These are phyloP conservation scores for Danio albolineatus DNA, from an alignment of 2,797 vertebrate species.

Conservation along the genomic window DNA sequence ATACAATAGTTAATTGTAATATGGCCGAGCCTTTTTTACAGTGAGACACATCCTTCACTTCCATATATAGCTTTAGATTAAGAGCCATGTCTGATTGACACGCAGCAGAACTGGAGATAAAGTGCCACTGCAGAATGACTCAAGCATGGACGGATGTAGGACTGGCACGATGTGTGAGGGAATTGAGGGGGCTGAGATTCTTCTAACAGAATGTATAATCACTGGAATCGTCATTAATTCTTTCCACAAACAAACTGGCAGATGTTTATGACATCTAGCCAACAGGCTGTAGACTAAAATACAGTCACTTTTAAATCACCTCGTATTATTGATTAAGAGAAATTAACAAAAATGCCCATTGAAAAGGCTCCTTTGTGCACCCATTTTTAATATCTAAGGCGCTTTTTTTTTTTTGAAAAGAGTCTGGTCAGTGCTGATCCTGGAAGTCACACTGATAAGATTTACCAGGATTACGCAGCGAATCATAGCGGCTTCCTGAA, in stretches of 20 bases:
- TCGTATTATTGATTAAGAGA: background rate
- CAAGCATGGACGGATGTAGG: background rate
- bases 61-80: constrained; percentile 34
- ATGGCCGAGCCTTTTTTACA: background rate
- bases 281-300: no score
- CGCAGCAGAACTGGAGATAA: background rate
- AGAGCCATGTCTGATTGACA: constrained; percentile 21
- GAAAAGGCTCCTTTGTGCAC: no score
- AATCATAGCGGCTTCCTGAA: background rate
- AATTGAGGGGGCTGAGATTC: background rate
- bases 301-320: background rate
- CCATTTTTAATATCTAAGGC: no score
- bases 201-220: background rate
- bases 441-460: background rate
- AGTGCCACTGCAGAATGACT: constrained; percentile 16
- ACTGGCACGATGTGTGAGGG: background rate
- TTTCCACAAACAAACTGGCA: background rate
- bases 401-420: background rate
- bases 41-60: background rate
- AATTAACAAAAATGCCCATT: no score
- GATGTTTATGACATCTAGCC: background rate
- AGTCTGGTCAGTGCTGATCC: background rate
- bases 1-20: background rate
- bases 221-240: background rate
- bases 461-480: background rate